A percentile compares a stretch with the other conserved stretches of the same genome.
These are phyloP conservation scores for Sturmia bella DNA, from an alignment of 2,888 invertebrate species.

Conservation along the genomic window DNA sequence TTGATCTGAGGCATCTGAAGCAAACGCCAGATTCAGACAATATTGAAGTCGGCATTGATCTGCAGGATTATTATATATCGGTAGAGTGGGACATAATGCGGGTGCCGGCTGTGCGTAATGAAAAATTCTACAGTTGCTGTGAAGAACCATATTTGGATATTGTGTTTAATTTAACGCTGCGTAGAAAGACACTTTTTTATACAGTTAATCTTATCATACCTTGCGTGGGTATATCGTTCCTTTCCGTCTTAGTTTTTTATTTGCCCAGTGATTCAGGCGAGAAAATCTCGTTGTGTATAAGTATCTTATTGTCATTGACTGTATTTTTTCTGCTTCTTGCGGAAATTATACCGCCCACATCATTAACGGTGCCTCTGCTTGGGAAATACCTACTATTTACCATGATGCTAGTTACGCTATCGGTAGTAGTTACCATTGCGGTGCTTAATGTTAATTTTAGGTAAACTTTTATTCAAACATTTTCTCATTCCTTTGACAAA, in stretches of 20 bases:
- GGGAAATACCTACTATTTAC: conserved; percentile 97
- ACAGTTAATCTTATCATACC: conserved; percentile 98
- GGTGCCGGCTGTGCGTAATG: conserved; percentile 94
- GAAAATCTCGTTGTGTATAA: conserved; percentile 97
- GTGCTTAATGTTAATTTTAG: conserved; percentile 96
- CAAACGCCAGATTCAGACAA: conserved; percentile 93
- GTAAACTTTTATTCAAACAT: conserved; percentile 72
- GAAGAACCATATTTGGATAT: conserved; percentile 98
- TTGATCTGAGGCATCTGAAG: conserved; percentile 93
- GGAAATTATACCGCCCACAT: conserved; percentile 97
- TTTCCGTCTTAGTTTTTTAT: conserved; percentile 98
- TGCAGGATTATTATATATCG: conserved; percentile 97
- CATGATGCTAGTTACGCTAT: conserved; percentile 96
- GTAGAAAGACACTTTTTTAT: conserved; percentile 98
- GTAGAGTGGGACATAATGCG: conserved; percentile 99
- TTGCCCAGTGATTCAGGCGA: conserved; percentile 98
- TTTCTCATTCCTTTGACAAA: not conserved
- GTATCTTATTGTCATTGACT: conserved; percentile 94
- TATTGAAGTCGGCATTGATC: conserved; percentile 94
- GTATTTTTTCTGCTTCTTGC: conserved; percentile 96
- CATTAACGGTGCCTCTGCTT: conserved; percentile 93
- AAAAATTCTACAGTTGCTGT: conserved; percentile 97
- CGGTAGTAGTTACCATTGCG: conserved; percentile 95
- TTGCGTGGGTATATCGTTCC: conserved; percentile 97
- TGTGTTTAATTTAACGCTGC: conserved; percentile 96